Evolutionary conservation across 2,797 vertebrate species (phyloP).

Genomic region (Neosilurus mollespiculum): DNA sequence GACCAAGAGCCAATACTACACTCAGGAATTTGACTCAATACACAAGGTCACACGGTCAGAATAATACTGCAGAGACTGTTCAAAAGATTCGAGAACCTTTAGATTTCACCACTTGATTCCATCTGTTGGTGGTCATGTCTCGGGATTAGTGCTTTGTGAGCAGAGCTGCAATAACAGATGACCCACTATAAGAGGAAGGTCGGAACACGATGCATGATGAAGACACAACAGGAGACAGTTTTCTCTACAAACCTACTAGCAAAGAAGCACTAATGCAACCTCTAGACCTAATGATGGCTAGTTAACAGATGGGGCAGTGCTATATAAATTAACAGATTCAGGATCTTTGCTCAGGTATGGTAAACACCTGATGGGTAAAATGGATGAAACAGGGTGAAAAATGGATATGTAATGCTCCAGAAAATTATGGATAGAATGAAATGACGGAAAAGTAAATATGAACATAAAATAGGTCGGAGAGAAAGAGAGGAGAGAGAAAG

Average conservation of each 20-base stretch:
- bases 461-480: background rate
- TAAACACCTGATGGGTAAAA: background rate
- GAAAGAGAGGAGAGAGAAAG: slow-evolving; percentile 6
- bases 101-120: background rate
- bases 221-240: slow-evolving; percentile 11
- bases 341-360: background rate
- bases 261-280: slow-evolving; percentile 1
- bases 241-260: slow-evolving; percentile 30
- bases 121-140: slow-evolving; percentile 24
- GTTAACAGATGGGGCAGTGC: slow-evolving; percentile 19
- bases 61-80: background rate
- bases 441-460: background rate
- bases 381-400: background rate
- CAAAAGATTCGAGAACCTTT: background rate
- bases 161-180: slow-evolving; percentile 13
- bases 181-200: background rate
- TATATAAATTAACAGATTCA: background rate
- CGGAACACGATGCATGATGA: background rate
- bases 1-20: background rate
- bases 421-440: slow-evolving; percentile 4
- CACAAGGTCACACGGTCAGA: slow-evolving; percentile 1
- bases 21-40: background rate
- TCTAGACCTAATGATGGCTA: slow-evolving; percentile 28
- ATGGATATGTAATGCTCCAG: slow-evolving; percentile 18
- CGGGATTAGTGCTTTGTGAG: slow-evolving; percentile 28